These are phyloP conservation scores for Heterohyrax brucei DNA, from an alignment of 2,797 vertebrate genomes.

Conservation along the genomic window DNA sequence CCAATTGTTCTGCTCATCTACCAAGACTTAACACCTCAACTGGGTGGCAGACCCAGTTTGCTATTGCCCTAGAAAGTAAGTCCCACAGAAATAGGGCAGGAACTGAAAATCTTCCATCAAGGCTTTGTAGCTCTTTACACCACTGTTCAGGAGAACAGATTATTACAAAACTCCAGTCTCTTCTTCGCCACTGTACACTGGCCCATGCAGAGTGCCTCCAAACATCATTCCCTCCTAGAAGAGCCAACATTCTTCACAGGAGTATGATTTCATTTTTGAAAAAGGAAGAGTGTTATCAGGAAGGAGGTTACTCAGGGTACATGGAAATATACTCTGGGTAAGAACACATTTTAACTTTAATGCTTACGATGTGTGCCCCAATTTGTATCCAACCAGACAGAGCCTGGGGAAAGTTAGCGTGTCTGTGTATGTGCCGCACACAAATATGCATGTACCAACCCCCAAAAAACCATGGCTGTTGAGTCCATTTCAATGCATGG, in stretches of 20 bases:
- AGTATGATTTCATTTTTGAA: conserved; percentile 17
- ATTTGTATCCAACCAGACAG: neutral
- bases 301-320: neutral
- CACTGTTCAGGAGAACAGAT: neutral
- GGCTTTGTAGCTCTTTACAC: conserved; percentile 16
- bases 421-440: neutral
- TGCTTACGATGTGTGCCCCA: neutral
- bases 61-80: neutral
- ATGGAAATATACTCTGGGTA: neutral
- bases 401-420: neutral
- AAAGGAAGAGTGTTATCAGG: neutral
- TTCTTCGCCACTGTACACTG: neutral
- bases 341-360: neutral
- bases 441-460: neutral
- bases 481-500: too few relatives aligned
- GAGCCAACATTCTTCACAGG: conserved; percentile 53
- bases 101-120: neutral
- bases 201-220: neutral
- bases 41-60: neutral
- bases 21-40: neutral
- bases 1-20: neutral
- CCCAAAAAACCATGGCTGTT: neutral
- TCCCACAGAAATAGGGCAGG: neutral
- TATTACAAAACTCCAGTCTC: neutral
- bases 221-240: neutral